Evolutionary conservation across 1,140 invertebrate species (phyloP).

Genomic region (Pantala flavescens): DNA sequence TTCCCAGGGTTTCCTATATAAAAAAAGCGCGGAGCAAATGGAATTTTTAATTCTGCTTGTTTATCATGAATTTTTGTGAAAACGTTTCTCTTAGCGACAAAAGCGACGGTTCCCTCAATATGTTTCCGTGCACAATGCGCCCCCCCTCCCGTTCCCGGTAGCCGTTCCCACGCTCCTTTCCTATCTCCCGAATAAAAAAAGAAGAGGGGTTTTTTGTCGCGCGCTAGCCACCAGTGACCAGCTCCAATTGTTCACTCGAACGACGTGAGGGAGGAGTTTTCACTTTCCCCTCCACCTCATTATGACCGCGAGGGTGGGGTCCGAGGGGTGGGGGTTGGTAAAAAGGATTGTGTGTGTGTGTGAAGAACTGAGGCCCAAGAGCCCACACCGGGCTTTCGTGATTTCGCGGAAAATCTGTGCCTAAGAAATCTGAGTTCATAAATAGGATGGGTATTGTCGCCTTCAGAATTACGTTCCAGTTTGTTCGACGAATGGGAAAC

Average conservation of each 20-base stretch:
- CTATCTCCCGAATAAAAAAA: background rate
- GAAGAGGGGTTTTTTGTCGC: too few relatives aligned
- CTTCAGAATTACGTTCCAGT: too few relatives aligned
- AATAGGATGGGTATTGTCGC: too few relatives aligned
- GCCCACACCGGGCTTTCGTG: too few relatives aligned
- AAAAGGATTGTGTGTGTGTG: too few relatives aligned
- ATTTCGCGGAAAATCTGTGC: too few relatives aligned
- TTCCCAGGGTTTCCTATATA: background rate
- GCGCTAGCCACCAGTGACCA: too few relatives aligned
- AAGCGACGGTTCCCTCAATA: background rate
- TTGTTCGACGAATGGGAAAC: too few relatives aligned
- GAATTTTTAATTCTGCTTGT: slow-evolving; percentile 10
- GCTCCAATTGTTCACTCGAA: too few relatives aligned
- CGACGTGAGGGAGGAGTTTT: background rate
- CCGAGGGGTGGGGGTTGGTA: too few relatives aligned
- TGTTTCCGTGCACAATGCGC: background rate
- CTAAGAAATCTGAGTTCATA: too few relatives aligned
- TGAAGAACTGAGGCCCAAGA: too few relatives aligned
- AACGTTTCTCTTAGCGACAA: slow-evolving; percentile 1
- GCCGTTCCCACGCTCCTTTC: background rate
- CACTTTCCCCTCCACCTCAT: background rate
- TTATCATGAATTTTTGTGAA: slow-evolving; percentile 10
- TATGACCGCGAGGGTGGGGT: background rate
- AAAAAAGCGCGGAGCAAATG: background rate
- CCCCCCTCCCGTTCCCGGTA: background rate